Evolutionary conservation across 2,113 vertebrate genomes (phyloP), one percentile per base, ranked within the genome.

Genomic region (Sebastes schlegelii): DNA sequence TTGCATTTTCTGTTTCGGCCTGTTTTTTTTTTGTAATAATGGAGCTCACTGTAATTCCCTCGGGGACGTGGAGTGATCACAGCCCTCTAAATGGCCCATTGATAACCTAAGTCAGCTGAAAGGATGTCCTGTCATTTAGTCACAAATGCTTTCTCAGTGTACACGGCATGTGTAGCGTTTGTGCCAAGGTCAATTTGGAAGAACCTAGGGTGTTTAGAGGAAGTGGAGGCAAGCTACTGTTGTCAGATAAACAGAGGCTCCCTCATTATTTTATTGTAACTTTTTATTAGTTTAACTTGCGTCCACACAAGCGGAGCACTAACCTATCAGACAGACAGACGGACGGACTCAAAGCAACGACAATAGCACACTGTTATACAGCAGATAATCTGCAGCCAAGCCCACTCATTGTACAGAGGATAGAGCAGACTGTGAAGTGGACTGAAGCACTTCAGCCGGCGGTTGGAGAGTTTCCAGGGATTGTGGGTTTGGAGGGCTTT

Each of bases 401-500:
- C 77, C 74, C 80, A 8, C 72, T 85, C 84, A 80, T 74, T 82
- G 81, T 76, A 77, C 57, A 72, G 78, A 48, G 75, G 70, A 85
- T 42, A 70, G 82, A 80, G 78, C 72, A 23, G 81, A 42, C 83
- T 76, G 71, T 90, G 85, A 77, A 91, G 89, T 91, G 86, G 86
- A 79, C 82, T 85, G 57, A 78, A 76, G 52, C 80, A 61, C 88
- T 83, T 69, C 62, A 78, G 76, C 75, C 51, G 0, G 45, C 6
- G 51, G 17, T 90, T 93, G 92, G 89, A 90, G 65, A 1, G 48
- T 55, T 85, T 93, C 90, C 92, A 93, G 88, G 89, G 85, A 89
- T 85, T 94, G 94, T 93, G 95, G 93, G 85, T 94, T 94, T 93
- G 88, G 82, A 92, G 85, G 74, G 74, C 76, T 91, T 74, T 88